A percentile compares a stretch with the other conserved stretches of the same genome.
Conservation (phyloP, 2,888 invertebrate species). For the Blera fallax region DNA sequence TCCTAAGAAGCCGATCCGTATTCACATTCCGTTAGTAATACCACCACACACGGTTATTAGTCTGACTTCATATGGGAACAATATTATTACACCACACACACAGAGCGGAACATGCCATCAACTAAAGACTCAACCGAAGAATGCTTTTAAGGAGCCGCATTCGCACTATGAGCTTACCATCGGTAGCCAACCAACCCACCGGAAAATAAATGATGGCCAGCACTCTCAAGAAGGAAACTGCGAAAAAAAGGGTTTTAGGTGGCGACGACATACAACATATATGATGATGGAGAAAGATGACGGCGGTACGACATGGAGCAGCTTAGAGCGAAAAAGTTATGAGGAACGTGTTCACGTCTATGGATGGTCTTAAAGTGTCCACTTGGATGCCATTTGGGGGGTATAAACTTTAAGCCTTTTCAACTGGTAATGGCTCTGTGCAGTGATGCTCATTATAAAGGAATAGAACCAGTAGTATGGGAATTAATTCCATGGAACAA, state of each 20-base stretch:
- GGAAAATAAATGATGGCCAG: slow-evolving; percentile 48
- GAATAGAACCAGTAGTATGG: neutral
- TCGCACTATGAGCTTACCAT: slow-evolving; percentile 18
- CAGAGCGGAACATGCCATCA: neutral
- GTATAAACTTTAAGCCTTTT: slow-evolving; percentile 33
- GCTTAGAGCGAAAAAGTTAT: slow-evolving; percentile 50
- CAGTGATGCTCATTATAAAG: slow-evolving; percentile 1
- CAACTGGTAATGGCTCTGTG: slow-evolving; percentile 19
- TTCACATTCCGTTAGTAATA: slow-evolving; percentile 65
- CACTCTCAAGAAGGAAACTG: neutral
- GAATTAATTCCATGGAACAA: slow-evolving; percentile 10
- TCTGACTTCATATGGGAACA: slow-evolving; percentile 64
- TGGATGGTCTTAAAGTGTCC: slow-evolving; percentile 47
- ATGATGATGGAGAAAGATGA: slow-evolving; percentile 28
- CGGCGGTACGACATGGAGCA: slow-evolving; percentile 16
- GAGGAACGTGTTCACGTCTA: slow-evolving; percentile 53
- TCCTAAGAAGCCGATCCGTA: slow-evolving; percentile 65
- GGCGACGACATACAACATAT: neutral
- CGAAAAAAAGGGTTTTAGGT: slow-evolving; percentile 18
- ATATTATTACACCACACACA: slow-evolving; percentile 47
- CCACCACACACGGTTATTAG: slow-evolving; percentile 61
- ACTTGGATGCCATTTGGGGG: slow-evolving; percentile 37
- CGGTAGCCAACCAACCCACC: neutral
- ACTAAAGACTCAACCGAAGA: slow-evolving; percentile 45
- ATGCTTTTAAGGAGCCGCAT: slow-evolving; percentile 65